A percentile compares a stretch with the other conserved stretches of the same genome.
phyloP scores from a whole-genome alignment of 2,797 vertebrate species.

The Lepus oiostolus region DNA sequence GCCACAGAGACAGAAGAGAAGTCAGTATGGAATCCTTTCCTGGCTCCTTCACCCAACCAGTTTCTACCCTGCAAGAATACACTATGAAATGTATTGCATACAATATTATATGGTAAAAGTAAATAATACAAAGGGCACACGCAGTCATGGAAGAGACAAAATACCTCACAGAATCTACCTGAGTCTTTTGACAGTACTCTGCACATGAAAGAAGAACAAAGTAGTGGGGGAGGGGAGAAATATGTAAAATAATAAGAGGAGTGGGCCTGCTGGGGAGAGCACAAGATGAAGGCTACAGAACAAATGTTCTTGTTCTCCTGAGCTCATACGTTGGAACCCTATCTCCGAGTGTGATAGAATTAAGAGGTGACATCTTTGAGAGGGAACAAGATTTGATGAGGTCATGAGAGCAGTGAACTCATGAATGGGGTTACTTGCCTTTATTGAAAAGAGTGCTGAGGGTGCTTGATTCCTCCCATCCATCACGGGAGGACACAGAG shows the following conservation, averaged over 20 bases:
- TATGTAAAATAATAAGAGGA: background rate
- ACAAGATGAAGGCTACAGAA: background rate
- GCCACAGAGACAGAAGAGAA: background rate
- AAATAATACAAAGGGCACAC: background rate
- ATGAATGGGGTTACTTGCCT: background rate
- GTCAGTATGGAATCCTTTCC: background rate
- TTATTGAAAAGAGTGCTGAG: background rate
- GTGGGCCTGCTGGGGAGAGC: background rate
- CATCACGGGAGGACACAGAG: accelerated
- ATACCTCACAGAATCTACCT: background rate
- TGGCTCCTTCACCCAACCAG: background rate
- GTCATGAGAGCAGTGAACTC: background rate
- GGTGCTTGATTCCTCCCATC: background rate
- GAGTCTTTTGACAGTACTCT: background rate
- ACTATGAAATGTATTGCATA: background rate
- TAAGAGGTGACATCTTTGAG: background rate
- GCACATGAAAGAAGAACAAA: background rate
- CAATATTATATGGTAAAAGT: background rate
- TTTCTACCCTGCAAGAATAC: background rate
- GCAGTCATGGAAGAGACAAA: background rate
- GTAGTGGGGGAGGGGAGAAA: background rate
- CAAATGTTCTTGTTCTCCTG: background rate
- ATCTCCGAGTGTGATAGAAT: background rate
- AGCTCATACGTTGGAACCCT: background rate
- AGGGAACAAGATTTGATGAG: background rate